Percentiles rank a stretch among this genome's conserved stretches.
Evolutionary conservation across 2,113 vertebrate genomes (phyloP).

Genomic region (Melospiza georgiana): DNA sequence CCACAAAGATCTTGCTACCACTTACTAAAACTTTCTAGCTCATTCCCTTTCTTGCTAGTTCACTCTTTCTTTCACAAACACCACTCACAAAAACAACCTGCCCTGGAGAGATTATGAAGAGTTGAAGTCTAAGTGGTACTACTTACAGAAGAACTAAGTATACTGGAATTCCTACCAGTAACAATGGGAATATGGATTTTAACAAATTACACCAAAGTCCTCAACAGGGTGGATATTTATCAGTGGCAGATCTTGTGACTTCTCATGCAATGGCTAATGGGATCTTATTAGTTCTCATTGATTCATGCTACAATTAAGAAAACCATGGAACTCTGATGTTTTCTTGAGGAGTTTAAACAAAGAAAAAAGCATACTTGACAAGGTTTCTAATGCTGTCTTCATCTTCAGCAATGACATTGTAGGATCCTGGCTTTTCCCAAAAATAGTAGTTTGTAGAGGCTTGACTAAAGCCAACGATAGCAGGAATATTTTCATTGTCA

Average conservation of each 20-base stretch:
- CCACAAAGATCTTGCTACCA: neutral
- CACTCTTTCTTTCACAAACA: neutral
- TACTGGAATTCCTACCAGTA: neutral
- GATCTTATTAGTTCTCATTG: neutral
- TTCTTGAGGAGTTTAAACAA: neutral
- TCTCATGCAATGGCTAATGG: neutral
- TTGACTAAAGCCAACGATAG: conserved; percentile 87
- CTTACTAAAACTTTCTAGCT: neutral
- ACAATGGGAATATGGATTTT: neutral
- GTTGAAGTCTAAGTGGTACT: neutral
- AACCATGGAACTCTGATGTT: neutral
- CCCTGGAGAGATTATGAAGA: neutral
- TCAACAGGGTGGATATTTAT: neutral
- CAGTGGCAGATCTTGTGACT: neutral
- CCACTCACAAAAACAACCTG: neutral
- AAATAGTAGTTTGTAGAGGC: conserved; percentile 75
- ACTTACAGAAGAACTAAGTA: neutral
- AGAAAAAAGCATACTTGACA: conserved; percentile 80
- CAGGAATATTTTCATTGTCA: conserved; percentile 31
- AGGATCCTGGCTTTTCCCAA: conserved; percentile 75
- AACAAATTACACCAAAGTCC: neutral
- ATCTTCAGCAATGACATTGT: conserved; percentile 81
- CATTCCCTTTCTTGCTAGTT: neutral
- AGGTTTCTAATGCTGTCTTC: conserved; percentile 81
- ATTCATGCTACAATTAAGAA: neutral